A percentile compares a stretch with the other conserved stretches of the same genome.
phyloP scores from a whole-genome alignment of 2,113 vertebrate genomes.

The Kryptolebias marmoratus region DNA sequence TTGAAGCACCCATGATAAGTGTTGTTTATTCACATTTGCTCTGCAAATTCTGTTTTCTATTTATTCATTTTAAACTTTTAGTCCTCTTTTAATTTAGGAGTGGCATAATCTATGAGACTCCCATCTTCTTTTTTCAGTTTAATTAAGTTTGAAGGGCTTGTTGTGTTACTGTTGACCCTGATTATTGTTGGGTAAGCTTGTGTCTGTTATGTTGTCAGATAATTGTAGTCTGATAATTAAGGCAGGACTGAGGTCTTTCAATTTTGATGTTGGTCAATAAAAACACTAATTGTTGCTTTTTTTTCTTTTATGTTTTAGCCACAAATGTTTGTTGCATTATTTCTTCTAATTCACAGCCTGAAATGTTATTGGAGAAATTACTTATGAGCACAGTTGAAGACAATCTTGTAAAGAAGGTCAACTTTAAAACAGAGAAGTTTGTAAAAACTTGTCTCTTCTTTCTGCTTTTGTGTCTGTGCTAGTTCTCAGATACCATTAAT shows the following conservation, averaged over 20 bases:
- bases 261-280: not conserved
- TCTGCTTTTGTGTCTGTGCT: no score
- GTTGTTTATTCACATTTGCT: no score
- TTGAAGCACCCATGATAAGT: slow-evolving; percentile 2
- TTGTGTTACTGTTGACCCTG: not conserved
- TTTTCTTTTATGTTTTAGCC: not conserved
- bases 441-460: no score
- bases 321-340: no score
- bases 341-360: no score
- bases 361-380: no score
- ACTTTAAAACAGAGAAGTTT: no score
- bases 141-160: slow-evolving; percentile 16
- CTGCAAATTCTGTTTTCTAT: not conserved
- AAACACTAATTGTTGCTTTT: not conserved
- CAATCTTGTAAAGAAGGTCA: no score
- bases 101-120: slow-evolving; percentile 2
- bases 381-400: no score
- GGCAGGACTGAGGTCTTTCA: slow-evolving; percentile 9
- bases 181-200: slow-evolving; percentile 7
- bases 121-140: slow-evolving; percentile 4
- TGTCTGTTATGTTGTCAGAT: not conserved
- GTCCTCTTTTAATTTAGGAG: not conserved
- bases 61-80: not conserved
- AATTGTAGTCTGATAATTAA: slow-evolving; percentile 3
- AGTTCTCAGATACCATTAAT: not conserved